Conservation (phyloP, 2,113 vertebrate species). For the Lota lota region DNA sequence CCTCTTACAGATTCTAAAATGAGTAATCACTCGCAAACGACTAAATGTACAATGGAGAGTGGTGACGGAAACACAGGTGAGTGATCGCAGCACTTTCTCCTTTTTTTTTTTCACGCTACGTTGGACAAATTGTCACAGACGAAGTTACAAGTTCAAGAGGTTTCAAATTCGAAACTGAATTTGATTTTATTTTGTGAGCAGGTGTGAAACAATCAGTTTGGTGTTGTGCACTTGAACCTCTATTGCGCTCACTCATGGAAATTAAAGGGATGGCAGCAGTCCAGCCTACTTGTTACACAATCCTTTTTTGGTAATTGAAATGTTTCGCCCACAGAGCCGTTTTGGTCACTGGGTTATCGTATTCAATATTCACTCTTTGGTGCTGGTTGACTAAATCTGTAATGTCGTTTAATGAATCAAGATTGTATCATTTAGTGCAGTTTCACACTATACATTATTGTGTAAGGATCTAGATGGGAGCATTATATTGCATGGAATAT, state of each 20-base stretch:
- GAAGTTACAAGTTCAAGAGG: constrained; percentile 38
- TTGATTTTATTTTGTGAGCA: constrained; percentile 1
- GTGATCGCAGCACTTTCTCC: constrained; percentile 34
- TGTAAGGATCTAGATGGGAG: background rate
- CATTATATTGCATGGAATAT: too few relatives aligned
- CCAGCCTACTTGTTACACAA: constrained; percentile 15
- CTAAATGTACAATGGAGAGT: constrained; percentile 94
- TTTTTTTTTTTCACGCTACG: background rate
- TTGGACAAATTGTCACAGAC: background rate
- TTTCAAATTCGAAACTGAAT: constrained; percentile 24
- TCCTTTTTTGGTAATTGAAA: constrained; percentile 24
- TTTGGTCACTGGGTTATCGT: background rate
- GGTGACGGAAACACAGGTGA: constrained; percentile 89
- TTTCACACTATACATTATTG: background rate
- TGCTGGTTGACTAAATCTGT: too few relatives aligned
- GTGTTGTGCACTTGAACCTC: constrained; percentile 5
- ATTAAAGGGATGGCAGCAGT: constrained; percentile 22
- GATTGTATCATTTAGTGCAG: too few relatives aligned
- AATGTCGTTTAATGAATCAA: too few relatives aligned
- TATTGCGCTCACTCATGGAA: constrained; percentile 7
- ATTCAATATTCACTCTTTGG: too few relatives aligned
- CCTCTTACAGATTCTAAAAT: constrained; percentile 93
- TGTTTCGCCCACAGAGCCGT: constrained; percentile 26
- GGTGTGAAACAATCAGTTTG: background rate
- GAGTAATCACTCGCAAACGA: constrained; percentile 95